Evolutionary conservation across 2,113 vertebrate species (phyloP).

Genomic region (Mirza zaza): DNA sequence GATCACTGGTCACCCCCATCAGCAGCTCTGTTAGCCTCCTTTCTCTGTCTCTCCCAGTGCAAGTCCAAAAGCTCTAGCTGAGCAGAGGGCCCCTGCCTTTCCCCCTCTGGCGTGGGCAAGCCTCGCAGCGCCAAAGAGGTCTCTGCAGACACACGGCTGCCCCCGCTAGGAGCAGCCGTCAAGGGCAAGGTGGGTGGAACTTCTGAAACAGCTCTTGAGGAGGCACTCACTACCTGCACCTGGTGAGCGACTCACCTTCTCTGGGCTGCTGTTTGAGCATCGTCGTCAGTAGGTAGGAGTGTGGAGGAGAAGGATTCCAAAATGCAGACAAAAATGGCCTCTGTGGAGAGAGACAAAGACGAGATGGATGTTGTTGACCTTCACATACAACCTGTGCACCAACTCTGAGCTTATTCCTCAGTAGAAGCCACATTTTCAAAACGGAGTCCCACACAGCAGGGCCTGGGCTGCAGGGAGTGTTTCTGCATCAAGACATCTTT

Average conservation of each 20-base stretch:
- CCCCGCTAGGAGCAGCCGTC: no score
- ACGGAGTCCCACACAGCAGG: background rate
- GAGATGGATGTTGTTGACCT: background rate
- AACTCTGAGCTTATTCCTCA: background rate
- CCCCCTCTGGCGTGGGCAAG: background rate
- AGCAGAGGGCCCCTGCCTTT: background rate
- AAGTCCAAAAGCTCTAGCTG: background rate
- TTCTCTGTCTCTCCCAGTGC: background rate
- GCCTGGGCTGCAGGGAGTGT: slow-evolving; percentile 45
- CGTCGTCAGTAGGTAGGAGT: background rate
- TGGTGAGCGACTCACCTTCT: background rate
- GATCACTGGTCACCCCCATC: background rate
- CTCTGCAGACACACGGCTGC: background rate
- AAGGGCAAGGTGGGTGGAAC: background rate
- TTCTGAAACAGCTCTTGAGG: background rate
- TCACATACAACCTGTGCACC: background rate
- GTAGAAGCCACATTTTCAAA: background rate
- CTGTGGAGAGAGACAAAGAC: background rate
- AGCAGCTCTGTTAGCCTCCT: background rate
- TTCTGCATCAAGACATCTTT: slow-evolving; percentile 75
- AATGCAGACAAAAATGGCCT: background rate
- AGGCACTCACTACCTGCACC: no score
- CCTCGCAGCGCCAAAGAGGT: background rate
- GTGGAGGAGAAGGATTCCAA: background rate
- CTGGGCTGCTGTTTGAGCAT: background rate